Percentiles rank a stretch among this genome's conserved stretches.
Evolutionary conservation across 2,888 invertebrate species (phyloP).

Genomic region (Malthinus flaveolus): DNA sequence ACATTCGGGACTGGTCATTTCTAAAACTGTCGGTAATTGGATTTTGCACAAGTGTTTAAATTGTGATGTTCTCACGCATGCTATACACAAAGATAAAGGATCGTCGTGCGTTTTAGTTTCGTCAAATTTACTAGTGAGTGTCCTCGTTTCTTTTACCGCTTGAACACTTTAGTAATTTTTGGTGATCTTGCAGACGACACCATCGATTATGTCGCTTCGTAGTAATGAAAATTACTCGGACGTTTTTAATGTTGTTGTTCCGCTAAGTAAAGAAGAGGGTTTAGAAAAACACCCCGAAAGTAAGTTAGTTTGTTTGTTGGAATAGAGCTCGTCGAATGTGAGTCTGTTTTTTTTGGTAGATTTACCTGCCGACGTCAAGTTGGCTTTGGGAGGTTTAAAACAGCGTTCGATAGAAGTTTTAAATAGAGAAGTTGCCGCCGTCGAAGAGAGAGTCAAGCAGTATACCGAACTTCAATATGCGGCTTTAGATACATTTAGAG

Average conservation of each 20-base stretch:
- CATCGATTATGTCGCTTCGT: conserved; percentile 62
- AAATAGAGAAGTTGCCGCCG: conserved; percentile 68
- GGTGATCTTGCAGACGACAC: conserved; percentile 37
- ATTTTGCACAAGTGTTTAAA: conserved; percentile 65
- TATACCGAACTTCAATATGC: conserved; percentile 77
- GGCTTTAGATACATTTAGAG: conserved; percentile 72
- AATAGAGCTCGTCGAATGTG: neutral
- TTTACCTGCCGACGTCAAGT: conserved; percentile 58
- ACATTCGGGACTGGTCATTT: conserved; percentile 62
- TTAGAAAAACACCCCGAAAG: conserved; percentile 17
- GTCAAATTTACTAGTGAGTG: conserved; percentile 62
- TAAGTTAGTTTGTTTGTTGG: conserved; percentile 2
- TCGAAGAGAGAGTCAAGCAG: conserved; percentile 75
- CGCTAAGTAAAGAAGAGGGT: conserved; percentile 7
- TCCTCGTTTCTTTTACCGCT: neutral
- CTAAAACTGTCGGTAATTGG: conserved; percentile 63
- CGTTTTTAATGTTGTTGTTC: conserved; percentile 70
- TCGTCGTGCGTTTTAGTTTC: conserved; percentile 60
- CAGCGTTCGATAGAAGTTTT: conserved; percentile 70
- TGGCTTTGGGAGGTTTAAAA: conserved; percentile 64
- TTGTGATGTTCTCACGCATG: conserved; percentile 67
- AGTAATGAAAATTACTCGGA: conserved; percentile 70
- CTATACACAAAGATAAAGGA: conserved; percentile 61
- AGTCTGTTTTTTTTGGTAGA: too few relatives aligned
- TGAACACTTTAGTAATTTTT: neutral